A percentile compares a stretch with the other conserved stretches of the same genome.
Evolutionary conservation across 2,797 vertebrate species (phyloP).

Genomic region (Bryconaethiops microstoma): DNA sequence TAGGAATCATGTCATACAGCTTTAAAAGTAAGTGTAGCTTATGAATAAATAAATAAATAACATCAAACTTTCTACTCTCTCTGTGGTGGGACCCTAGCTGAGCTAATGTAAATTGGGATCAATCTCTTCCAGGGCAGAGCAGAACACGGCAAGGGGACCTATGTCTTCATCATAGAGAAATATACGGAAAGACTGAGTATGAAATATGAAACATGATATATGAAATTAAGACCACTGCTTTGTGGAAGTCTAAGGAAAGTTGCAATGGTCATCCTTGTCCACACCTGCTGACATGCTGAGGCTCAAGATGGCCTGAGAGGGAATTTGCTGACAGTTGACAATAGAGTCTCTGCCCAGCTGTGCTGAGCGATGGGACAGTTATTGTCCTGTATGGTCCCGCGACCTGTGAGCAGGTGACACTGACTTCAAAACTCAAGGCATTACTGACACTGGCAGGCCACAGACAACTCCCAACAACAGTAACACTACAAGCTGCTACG

Average conservation of each 20-base stretch:
- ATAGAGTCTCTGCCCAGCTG: conserved; percentile 50
- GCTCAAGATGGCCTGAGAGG: conserved; percentile 30
- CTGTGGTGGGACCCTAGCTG: too few species aligned
- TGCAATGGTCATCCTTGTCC: conserved; percentile 17
- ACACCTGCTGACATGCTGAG: conserved; percentile 37
- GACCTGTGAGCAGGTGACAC: conserved; percentile 54
- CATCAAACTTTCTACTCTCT: too few species aligned
- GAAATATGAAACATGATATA: too few species aligned
- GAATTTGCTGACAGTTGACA: conserved; percentile 32
- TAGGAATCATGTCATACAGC: too few species aligned
- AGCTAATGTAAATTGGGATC: too few species aligned
- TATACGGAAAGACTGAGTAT: too few species aligned
- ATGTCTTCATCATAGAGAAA: too few species aligned
- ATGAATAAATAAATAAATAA: too few species aligned
- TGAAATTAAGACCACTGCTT: conserved; percentile 31
- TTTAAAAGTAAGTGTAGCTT: too few species aligned
- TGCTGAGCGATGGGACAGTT: conserved; percentile 21
- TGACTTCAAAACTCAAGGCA: conserved; percentile 26
- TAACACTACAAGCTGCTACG: not conserved
- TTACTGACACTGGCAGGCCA: not conserved
- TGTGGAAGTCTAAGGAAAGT: conserved; percentile 30
- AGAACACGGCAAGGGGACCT: too few species aligned
- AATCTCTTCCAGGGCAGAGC: too few species aligned
- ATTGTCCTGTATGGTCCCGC: conserved; percentile 33
- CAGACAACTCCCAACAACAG: not conserved